phyloP scores from a whole-genome alignment of 2,113 vertebrate species.

The Isurus oxyrinchus region DNA sequence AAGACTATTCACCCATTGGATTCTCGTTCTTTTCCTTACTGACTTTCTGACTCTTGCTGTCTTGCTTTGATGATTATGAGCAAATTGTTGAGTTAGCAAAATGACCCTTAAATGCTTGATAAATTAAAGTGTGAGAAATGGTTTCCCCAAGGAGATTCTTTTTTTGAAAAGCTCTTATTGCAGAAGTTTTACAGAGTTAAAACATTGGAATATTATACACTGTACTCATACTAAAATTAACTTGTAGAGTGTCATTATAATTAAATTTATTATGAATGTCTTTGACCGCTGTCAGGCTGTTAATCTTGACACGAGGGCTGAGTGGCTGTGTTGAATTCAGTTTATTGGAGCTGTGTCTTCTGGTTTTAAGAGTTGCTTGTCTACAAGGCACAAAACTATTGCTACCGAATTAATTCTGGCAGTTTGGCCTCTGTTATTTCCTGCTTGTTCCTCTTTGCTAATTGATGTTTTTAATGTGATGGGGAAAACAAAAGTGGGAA shows the following conservation, averaged over 20 bases:
- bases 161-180: background rate
- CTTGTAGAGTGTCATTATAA: background rate
- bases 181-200: background rate
- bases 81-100: background rate
- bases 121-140: background rate
- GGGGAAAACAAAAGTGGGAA: background rate
- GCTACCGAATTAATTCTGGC: background rate
- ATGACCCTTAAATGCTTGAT: background rate
- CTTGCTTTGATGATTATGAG: background rate
- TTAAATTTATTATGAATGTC: background rate
- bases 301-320: background rate
- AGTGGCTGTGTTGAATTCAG: background rate
- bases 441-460: conserved; percentile 32
- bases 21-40: background rate
- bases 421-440: conserved; percentile 11
- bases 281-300: background rate
- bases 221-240: background rate
- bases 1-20: background rate
- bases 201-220: background rate
- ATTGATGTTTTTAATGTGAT: conserved; percentile 24
- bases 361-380: background rate
- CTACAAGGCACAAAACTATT: background rate
- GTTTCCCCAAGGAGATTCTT: background rate
- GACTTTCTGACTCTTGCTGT: background rate
- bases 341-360: background rate